Evolutionary conservation across 2,113 vertebrate species (phyloP).

Genomic region (Proteles cristata): DNA sequence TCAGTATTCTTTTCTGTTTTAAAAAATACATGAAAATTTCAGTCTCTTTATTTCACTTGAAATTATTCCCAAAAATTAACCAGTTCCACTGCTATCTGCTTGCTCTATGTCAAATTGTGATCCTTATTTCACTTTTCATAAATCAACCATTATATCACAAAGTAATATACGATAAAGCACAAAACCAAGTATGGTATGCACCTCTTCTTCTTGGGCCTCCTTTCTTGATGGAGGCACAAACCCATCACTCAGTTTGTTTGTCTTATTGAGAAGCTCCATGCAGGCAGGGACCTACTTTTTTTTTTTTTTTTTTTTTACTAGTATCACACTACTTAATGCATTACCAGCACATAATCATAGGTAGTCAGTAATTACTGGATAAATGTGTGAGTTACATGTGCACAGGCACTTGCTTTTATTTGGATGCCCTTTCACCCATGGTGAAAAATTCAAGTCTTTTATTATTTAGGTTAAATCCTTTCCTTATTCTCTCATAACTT

Average conservation of each 20-base stretch:
- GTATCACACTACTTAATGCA: neutral
- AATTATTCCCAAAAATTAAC: constrained; percentile 40
- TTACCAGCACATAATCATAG: neutral
- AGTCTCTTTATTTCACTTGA: neutral
- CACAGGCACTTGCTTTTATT: neutral
- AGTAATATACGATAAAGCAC: neutral
- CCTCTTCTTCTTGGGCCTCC: neutral
- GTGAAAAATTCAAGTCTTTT: neutral
- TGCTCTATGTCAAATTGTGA: neutral
- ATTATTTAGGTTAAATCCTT: constrained; percentile 16
- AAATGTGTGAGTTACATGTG: neutral
- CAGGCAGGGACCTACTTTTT: neutral
- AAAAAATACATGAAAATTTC: neutral
- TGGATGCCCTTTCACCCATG: neutral
- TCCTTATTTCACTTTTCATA: neutral
- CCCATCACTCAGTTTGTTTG: neutral
- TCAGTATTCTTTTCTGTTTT: neutral
- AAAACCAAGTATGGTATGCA: neutral
- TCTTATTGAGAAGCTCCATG: neutral
- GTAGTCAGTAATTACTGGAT: neutral
- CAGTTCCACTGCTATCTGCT: neutral
- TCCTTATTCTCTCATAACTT: neutral
- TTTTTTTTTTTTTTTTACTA: neutral
- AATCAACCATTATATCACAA: neutral
- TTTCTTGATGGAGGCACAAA: neutral